These are phyloP conservation scores for Tangara arthus DNA, from an alignment of 2,797 vertebrate genomes.

Conservation along the genomic window DNA sequence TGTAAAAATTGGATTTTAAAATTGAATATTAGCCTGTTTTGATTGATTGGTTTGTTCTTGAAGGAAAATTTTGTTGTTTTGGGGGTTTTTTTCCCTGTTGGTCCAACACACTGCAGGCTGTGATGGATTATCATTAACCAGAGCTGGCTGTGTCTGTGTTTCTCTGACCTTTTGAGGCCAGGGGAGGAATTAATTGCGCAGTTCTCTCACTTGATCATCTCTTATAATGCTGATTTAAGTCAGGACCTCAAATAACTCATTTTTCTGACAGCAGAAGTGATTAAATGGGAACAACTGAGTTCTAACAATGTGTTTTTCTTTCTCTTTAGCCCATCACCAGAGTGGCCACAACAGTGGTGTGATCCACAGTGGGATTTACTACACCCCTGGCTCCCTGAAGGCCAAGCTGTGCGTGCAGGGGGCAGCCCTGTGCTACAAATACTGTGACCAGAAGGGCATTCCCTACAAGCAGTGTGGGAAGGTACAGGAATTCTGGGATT, in stretches of 20 bases:
- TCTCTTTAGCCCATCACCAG: conserved; percentile 84
- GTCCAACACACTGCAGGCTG: neutral
- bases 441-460: conserved; percentile 89
- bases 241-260: neutral
- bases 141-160: neutral
- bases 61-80: neutral
- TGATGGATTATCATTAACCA: neutral
- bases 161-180: neutral
- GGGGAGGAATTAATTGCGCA: neutral
- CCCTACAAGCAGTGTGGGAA: conserved; percentile 92
- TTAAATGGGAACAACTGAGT: neutral
- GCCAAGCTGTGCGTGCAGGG: conserved; percentile 92
- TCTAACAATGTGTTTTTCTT: neutral
- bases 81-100: neutral
- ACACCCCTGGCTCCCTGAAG: conserved; percentile 93
- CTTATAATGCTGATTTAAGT: neutral
- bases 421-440: conserved; percentile 87
- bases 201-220: neutral
- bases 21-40: neutral
- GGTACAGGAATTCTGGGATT: conserved; percentile 56
- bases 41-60: neutral
- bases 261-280: neutral
- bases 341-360: conserved; percentile 97
- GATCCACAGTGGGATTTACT: conserved; percentile 98
- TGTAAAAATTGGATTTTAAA: neutral